Evolutionary conservation across 1,140 invertebrate genomes (phyloP), one percentile per base, ranked within the genome.

Genomic region (Eriocheir sinensis): DNA sequence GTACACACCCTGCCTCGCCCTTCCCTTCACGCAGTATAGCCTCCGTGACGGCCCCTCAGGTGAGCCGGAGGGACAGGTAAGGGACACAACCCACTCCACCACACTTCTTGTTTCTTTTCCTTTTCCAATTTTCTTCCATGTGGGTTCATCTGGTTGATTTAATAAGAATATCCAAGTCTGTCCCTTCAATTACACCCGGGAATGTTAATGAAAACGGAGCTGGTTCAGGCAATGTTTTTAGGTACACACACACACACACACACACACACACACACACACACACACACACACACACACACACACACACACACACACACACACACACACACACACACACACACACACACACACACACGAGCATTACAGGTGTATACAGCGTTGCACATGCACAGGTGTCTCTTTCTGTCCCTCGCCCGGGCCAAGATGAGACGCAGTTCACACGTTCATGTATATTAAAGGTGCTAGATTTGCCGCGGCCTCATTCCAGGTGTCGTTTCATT

Each of bases 401-500:
- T n/a, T n/a, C n/a, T n/a, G n/a, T n/a, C n/a, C n/a, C n/a, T n/a
- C n/a, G n/a, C n/a, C n/a, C n/a, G n/a, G n/a, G n/a, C n/a, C n/a
- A n/a, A n/a, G n/a, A n/a, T n/a, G n/a, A 72, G 60, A n/a, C 60
- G 60, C 21, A 72, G 21, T 21, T 72, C 60, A 72, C 60, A 72
- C 21, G 4, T 21, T 4, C 21, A 72, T 72, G 60, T n/a, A n/a
- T 72, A 72, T n/a, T n/a, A 72, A 72, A 72, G 60, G 4, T 4
- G 27, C 48, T 72, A 72, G n/a, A 72, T 72, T 72, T 72, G 60
- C 21, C 60, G n/a, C 21, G 6, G 60, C n/a, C 3, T 72, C 6
- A 72, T 72, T n/a, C 60, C 60, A 72, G n/a, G 60, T 72, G 60
- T n/a, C 60, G 60, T n/a, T 72, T n/a, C n/a, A n/a, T n/a, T 72